phyloP scores from a whole-genome alignment of 2,113 vertebrate species.

The Peromyscus californicus region DNA sequence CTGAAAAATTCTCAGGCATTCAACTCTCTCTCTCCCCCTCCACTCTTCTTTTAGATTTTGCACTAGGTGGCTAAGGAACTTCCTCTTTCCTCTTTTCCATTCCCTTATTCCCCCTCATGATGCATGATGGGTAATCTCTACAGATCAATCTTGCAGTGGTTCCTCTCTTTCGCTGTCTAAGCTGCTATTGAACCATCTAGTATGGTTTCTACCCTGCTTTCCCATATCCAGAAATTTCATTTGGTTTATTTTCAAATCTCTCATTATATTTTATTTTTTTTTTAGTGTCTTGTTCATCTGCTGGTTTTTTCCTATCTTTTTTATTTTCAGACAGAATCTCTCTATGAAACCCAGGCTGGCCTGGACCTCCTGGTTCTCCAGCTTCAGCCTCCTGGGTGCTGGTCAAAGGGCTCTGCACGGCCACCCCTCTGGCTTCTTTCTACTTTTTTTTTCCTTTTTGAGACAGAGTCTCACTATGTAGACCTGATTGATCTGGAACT shows the following conservation, averaged over 20 bases:
- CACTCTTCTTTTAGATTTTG: background rate
- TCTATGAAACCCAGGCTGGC: background rate
- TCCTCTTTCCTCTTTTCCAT: background rate
- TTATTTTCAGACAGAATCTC: background rate
- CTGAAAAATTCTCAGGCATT: conserved; percentile 29
- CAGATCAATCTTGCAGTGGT: background rate
- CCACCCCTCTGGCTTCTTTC: background rate
- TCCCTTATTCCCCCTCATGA: background rate
- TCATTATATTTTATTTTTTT: background rate
- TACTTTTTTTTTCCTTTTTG: background rate
- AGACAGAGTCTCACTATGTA: background rate
- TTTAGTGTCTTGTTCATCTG: background rate
- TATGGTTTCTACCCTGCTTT: background rate
- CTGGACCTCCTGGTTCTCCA: background rate
- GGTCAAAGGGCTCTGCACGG: too few species aligned
- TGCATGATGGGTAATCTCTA: background rate
- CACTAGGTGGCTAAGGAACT: background rate
- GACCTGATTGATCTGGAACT: background rate
- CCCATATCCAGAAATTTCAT: background rate
- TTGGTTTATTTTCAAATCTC: background rate
- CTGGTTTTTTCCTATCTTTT: background rate
- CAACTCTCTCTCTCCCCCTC: background rate
- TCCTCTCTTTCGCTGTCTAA: background rate
- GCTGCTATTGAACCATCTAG: background rate
- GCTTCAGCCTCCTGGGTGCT: background rate